phyloP scores from a whole-genome alignment of 2,888 invertebrate species.

The Ryuthela nishihirai region DNA sequence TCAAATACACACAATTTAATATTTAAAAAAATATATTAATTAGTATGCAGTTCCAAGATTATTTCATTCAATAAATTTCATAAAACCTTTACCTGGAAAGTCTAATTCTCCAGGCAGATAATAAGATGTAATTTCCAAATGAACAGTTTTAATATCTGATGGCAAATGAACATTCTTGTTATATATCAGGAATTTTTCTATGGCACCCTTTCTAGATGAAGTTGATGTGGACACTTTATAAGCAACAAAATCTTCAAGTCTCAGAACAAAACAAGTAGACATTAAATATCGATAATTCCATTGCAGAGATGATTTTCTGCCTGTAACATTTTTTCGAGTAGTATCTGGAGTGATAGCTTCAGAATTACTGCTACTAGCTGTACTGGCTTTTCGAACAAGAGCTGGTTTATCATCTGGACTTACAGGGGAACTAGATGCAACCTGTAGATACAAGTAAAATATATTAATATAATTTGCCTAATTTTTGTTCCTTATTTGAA shows the following conservation, averaged over 20 bases:
- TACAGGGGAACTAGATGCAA: constrained; percentile 9
- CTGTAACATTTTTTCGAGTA: constrained; percentile 18
- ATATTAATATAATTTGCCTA: no score
- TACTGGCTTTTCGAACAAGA: constrained; percentile 27
- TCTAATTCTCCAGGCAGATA: constrained; percentile 89
- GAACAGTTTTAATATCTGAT: constrained; percentile 84
- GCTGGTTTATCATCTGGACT: constrained; percentile 27
- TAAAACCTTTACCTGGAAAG: constrained; percentile 68
- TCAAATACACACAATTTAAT: no score
- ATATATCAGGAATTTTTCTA: constrained; percentile 49
- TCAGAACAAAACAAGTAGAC: constrained; percentile 84
- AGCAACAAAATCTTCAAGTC: constrained; percentile 86
- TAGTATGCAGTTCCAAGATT: no score
- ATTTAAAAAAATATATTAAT: no score
- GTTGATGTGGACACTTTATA: constrained; percentile 72
- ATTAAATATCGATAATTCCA: constrained; percentile 58
- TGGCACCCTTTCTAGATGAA: constrained; percentile 15
- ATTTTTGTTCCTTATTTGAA: no score
- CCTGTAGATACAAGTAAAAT: constrained; percentile 5
- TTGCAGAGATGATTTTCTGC: constrained; percentile 26
- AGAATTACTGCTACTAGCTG: constrained; percentile 26
- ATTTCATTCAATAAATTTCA: no score
- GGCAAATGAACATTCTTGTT: constrained; percentile 61
- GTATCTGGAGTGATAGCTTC: constrained; percentile 27
- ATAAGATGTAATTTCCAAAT: constrained; percentile 86